phyloP scores from a whole-genome alignment of 2,113 vertebrate genomes.

The Cygnus atratus region DNA sequence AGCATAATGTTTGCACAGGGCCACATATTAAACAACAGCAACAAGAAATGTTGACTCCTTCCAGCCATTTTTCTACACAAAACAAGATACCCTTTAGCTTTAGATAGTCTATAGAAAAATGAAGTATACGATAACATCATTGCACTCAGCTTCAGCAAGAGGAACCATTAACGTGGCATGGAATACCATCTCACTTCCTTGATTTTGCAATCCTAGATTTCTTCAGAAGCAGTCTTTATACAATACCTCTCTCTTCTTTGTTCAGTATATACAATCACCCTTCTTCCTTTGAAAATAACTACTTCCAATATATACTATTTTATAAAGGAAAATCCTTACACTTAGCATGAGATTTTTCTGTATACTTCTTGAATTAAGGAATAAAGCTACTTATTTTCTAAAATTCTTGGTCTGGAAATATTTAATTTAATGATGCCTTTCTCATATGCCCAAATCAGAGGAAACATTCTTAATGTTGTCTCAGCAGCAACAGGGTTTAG shows the following conservation, averaged over 20 bases:
- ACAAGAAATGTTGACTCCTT: not conserved
- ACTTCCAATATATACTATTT: not conserved
- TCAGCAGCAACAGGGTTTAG: not conserved
- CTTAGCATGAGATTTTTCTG: not conserved
- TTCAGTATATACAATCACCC: not conserved
- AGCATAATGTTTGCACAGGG: not conserved
- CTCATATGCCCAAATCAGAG: not conserved
- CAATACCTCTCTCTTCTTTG: not conserved
- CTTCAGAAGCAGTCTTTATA: not conserved
- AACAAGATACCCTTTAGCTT: not conserved
- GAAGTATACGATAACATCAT: not conserved
- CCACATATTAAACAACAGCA: not conserved
- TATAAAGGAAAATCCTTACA: not conserved
- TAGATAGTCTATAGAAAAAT: not conserved
- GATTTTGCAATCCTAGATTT: not conserved
- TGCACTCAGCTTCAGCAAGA: not conserved
- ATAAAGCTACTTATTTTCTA: not conserved
- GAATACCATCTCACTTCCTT: not conserved
- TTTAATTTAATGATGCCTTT: not conserved
- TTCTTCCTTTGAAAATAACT: not conserved
- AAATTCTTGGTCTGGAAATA: not conserved
- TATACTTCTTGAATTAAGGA: not conserved
- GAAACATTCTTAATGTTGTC: not conserved
- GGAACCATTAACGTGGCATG: not conserved
- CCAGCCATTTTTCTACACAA: not conserved